These are phyloP conservation scores for Drosophila dives DNA, from an alignment of 2,888 invertebrate species.

Conservation along the genomic window DNA sequence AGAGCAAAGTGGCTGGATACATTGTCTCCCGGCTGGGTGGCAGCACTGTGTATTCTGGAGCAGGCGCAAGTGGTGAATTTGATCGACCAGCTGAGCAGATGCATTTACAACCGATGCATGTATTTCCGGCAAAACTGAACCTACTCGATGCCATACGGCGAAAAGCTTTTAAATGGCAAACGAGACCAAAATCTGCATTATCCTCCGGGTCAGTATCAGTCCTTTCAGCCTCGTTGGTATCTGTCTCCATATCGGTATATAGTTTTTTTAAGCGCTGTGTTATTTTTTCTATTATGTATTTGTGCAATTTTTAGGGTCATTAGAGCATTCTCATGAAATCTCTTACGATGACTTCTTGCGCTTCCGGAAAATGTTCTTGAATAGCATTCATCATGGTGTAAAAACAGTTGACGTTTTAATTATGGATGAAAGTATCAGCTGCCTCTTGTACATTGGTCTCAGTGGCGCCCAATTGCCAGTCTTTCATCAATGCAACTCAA, in stretches of 20 bases:
- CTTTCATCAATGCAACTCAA: slow-evolving; percentile 21
- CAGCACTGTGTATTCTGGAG: slow-evolving; percentile 84
- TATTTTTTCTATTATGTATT: slow-evolving; percentile 87
- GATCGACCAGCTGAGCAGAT: slow-evolving; percentile 34
- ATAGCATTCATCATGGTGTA: slow-evolving; percentile 67
- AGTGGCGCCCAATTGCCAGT: slow-evolving; percentile 12
- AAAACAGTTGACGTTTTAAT: slow-evolving; percentile 17
- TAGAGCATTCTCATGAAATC: slow-evolving; percentile 91
- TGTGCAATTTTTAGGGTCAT: slow-evolving; percentile 93
- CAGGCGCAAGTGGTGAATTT: slow-evolving; percentile 30
- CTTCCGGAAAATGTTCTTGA: slow-evolving; percentile 82
- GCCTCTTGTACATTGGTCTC: not conserved
- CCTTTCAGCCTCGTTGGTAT: slow-evolving; percentile 39
- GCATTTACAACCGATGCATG: slow-evolving; percentile 70
- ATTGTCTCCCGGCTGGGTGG: slow-evolving; percentile 88
- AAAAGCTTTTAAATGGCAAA: slow-evolving; percentile 94
- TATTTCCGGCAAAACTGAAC: slow-evolving; percentile 87
- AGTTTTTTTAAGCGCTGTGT: slow-evolving; percentile 59
- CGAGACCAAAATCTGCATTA: slow-evolving; percentile 92
- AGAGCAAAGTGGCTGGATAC: slow-evolving; percentile 91
- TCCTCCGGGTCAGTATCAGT: slow-evolving; percentile 80
- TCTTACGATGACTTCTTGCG: slow-evolving; percentile 85
- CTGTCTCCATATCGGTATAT: slow-evolving; percentile 60
- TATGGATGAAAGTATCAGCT: not conserved
- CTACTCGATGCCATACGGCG: slow-evolving; percentile 92